phyloP scores from a whole-genome alignment of 2,888 invertebrate species.

The Venusia cambrica region DNA sequence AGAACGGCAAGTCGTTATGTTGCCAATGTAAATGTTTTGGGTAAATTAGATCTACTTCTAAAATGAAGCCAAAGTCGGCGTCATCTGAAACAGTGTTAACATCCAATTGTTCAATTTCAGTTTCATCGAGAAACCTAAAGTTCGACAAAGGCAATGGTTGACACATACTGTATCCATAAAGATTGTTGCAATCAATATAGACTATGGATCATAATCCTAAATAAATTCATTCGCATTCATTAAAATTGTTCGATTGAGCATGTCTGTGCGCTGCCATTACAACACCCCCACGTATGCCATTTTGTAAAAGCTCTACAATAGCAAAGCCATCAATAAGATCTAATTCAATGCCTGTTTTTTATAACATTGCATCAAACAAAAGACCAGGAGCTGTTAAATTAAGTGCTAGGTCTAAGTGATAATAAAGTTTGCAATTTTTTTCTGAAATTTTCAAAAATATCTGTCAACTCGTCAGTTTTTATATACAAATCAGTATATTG shows the following conservation, averaged over 20 bases:
- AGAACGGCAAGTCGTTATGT: constrained; percentile 4
- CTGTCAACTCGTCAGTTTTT: constrained; percentile 4
- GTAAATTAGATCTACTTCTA: constrained; percentile 2
- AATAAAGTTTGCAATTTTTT: constrained; percentile 9
- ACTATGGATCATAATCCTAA: constrained; percentile 22
- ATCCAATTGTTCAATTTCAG: not conserved
- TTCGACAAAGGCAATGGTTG: no score
- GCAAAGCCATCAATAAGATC: constrained; percentile 29
- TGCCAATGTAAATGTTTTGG: not conserved
- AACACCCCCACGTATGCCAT: constrained; percentile 32
- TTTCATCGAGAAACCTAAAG: not conserved
- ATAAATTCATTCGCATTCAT: constrained; percentile 35
- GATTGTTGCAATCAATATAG: constrained; percentile 2
- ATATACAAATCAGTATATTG: constrained; percentile 10
- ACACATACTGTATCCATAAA: no score
- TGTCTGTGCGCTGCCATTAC: constrained; percentile 28
- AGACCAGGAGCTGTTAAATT: constrained; percentile 18
- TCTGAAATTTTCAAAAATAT: constrained; percentile 11
- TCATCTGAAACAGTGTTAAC: not conserved
- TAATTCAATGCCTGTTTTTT: constrained; percentile 11
- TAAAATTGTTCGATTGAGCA: constrained; percentile 29
- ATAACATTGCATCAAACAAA: constrained; percentile 18
- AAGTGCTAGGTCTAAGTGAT: constrained; percentile 16
- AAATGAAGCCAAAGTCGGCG: constrained; percentile 2
- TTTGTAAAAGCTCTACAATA: constrained; percentile 29